Conservation (phyloP, 2,797 vertebrate genomes). For the Cyclura pinguis region DNA sequence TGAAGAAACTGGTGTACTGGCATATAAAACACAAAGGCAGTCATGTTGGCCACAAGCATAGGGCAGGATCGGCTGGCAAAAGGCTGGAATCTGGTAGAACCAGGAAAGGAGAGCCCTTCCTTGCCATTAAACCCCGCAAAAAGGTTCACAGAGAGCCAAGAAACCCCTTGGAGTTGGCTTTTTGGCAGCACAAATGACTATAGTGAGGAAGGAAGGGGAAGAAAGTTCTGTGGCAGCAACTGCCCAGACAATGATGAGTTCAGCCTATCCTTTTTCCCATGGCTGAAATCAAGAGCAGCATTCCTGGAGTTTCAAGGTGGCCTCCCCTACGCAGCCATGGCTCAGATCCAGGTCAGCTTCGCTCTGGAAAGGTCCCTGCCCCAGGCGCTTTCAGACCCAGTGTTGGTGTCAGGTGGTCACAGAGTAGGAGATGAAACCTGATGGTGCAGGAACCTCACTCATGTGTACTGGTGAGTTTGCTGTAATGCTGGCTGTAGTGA, state of each 20-base stretch:
- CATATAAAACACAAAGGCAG: too few relatives aligned
- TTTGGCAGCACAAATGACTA: too few relatives aligned
- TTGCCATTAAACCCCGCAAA: neutral
- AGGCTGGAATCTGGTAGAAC: neutral
- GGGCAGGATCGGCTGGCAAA: neutral
- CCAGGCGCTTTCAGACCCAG: neutral
- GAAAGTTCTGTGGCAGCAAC: neutral
- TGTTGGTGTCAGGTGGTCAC: neutral
- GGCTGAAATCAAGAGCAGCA: neutral
- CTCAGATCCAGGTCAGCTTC: neutral
- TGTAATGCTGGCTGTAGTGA: too few relatives aligned
- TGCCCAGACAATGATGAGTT: too few relatives aligned
- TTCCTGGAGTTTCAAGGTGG: neutral
- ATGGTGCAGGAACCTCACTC: neutral
- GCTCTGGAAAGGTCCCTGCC: neutral
- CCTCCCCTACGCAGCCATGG: neutral
- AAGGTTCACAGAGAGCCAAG: neutral
- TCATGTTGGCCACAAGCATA: neutral
- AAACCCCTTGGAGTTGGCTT: neutral
- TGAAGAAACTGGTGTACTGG: neutral
- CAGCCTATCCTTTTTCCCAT: neutral
- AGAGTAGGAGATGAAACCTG: neutral
- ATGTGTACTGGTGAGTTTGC: too few relatives aligned
- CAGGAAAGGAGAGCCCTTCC: neutral
- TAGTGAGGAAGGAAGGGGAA: neutral